Conservation (phyloP, 2,797 vertebrate species). For the Aldrovandia affinis region DNA sequence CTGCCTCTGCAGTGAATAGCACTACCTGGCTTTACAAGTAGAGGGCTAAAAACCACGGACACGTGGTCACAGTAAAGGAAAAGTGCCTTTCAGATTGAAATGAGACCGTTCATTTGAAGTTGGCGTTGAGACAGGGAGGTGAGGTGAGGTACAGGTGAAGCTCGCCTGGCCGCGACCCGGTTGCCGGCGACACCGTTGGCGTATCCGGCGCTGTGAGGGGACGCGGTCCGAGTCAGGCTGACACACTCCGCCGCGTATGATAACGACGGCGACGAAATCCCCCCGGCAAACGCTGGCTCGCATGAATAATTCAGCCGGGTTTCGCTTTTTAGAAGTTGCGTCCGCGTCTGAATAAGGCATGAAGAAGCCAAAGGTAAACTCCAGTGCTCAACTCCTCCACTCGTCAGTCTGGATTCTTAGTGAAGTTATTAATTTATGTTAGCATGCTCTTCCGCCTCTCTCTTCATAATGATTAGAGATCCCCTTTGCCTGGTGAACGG, state of each 20-base stretch:
- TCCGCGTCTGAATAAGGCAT: conserved; percentile 21
- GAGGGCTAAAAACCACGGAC: neutral
- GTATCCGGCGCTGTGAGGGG: neutral
- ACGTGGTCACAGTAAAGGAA: neutral
- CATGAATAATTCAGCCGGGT: conserved; percentile 22
- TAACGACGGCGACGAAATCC: conserved; percentile 25
- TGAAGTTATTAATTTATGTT: conserved; percentile 24
- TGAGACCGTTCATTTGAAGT: neutral
- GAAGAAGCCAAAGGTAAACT: conserved; percentile 19
- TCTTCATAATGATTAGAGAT: neutral
- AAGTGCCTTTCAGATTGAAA: neutral
- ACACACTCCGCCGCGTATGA: neutral
- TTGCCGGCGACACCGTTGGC: neutral
- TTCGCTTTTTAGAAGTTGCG: conserved; percentile 28
- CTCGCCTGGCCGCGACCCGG: neutral
- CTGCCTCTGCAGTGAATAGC: neutral
- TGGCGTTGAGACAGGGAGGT: neutral
- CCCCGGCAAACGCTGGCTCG: neutral
- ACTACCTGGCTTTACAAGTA: neutral
- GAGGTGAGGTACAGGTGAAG: neutral
- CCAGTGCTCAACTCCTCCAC: conserved; percentile 18
- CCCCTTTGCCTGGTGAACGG: neutral
- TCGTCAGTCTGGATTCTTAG: neutral
- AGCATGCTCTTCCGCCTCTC: neutral
- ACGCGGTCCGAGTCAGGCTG: neutral